Evolutionary conservation across 2,888 invertebrate genomes (phyloP).

Genomic region (Megastigmus dorsalis): DNA sequence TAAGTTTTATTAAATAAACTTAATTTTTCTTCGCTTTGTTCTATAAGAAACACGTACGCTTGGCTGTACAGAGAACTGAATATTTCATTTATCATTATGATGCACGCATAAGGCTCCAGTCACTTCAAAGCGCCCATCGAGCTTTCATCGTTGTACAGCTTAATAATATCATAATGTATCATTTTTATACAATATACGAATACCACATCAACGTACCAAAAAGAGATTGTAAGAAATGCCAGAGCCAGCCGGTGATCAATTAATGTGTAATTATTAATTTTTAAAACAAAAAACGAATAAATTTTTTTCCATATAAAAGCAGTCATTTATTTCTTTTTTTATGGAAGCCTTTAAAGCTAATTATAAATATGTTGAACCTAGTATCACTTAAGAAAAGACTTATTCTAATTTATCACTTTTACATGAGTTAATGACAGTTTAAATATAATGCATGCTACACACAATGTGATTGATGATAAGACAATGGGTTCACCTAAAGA

Average conservation of each 20-base stretch:
- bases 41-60: constrained; percentile 30
- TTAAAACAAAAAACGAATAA: constrained; percentile 50
- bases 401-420: constrained; percentile 37
- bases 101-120: constrained; percentile 35
- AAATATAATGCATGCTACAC: background rate
- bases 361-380: constrained; percentile 20
- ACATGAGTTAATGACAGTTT: constrained; percentile 8
- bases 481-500: too few relatives aligned
- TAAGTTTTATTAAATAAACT: constrained; percentile 38
- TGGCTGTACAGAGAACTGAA: constrained; percentile 50
- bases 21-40: constrained; percentile 32
- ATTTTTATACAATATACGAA: constrained; percentile 54
- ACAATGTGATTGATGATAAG: constrained; percentile 23
- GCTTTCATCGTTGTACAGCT: constrained; percentile 55
- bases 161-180: constrained; percentile 46
- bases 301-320: constrained; percentile 52
- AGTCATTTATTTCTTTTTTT: constrained; percentile 47
- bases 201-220: constrained; percentile 46
- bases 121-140: constrained; percentile 36
- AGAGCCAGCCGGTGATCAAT: constrained; percentile 42
- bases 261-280: constrained; percentile 52
- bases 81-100: constrained; percentile 40
- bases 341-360: constrained; percentile 29
- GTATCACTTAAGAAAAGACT: constrained; percentile 39
- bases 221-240: constrained; percentile 47